A percentile compares a stretch with the other conserved stretches of the same genome.
Conservation (phyloP, 2,113 vertebrate species). For the Atractosteus spatula region DNA sequence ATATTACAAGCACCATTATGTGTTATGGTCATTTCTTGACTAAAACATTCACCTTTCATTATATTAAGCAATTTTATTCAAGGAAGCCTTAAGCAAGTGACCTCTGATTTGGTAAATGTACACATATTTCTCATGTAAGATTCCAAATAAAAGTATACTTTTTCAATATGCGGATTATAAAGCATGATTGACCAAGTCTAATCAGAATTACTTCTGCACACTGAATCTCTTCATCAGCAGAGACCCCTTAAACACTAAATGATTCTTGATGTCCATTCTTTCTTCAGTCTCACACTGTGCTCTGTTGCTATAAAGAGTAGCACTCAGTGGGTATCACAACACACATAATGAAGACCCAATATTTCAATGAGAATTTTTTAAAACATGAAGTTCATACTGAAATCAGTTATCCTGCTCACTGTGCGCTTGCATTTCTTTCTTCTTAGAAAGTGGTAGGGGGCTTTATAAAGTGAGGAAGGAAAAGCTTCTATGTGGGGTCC, state of each 20-base stretch:
- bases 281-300: conserved; percentile 70
- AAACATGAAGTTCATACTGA: conserved; percentile 48
- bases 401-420: conserved; percentile 55
- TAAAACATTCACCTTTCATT: no score
- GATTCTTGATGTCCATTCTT: conserved; percentile 53
- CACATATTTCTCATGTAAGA: no score
- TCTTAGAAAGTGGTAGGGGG: background rate
- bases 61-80: no score
- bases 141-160: no score
- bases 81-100: no score
- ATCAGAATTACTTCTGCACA: conserved; percentile 87
- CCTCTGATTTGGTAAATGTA: no score
- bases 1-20: no score
- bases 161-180: conserved; percentile 40
- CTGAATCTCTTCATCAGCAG: conserved; percentile 71
- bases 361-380: conserved; percentile 60
- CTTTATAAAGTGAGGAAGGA: conserved; percentile 1
- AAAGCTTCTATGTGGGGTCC: conserved; percentile 41
- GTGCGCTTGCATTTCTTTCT: conserved; percentile 18
- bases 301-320: conserved; percentile 44
- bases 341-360: conserved; percentile 55
- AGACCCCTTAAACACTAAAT: conserved; percentile 60
- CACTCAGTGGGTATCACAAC: conserved; percentile 63
- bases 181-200: conserved; percentile 76
- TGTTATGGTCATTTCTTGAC: no score